Evolutionary conservation across 2,888 invertebrate genomes (phyloP).

Genomic region (Gibbula magus): DNA sequence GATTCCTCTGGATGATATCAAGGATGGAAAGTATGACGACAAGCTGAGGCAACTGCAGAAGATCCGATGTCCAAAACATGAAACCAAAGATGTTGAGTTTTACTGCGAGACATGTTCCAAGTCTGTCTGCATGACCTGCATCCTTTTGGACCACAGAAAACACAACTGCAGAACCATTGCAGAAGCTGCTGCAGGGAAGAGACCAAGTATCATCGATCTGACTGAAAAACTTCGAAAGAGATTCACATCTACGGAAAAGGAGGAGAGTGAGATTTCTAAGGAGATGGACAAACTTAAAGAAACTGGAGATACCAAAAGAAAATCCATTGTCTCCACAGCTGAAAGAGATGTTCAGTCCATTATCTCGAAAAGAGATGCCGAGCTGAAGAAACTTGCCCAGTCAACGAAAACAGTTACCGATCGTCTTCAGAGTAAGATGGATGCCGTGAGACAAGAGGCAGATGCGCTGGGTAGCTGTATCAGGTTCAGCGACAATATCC

Average conservation of each 20-base stretch:
- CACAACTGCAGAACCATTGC: background rate
- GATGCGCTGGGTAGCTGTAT: background rate
- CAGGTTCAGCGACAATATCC: background rate
- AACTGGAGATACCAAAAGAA: background rate
- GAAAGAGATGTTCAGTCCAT: no score
- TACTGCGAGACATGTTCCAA: background rate
- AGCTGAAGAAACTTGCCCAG: no score
- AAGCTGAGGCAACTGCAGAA: background rate
- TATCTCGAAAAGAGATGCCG: no score
- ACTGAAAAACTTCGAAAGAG: background rate
- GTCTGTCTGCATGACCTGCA: background rate
- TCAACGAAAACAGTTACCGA: no score
- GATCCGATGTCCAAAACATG: background rate
- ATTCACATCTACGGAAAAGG: background rate
- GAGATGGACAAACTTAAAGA: background rate
- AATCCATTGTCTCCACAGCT: background rate
- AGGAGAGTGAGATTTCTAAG: background rate
- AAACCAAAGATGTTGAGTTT: constrained; percentile 1
- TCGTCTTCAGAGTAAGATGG: no score
- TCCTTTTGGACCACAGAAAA: background rate
- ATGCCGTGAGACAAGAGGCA: no score
- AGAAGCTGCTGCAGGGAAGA: background rate
- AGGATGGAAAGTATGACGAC: background rate
- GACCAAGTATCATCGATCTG: background rate
- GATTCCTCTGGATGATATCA: background rate